Conservation (phyloP, 2,888 invertebrate genomes). For the Oeneis ivallda region DNA sequence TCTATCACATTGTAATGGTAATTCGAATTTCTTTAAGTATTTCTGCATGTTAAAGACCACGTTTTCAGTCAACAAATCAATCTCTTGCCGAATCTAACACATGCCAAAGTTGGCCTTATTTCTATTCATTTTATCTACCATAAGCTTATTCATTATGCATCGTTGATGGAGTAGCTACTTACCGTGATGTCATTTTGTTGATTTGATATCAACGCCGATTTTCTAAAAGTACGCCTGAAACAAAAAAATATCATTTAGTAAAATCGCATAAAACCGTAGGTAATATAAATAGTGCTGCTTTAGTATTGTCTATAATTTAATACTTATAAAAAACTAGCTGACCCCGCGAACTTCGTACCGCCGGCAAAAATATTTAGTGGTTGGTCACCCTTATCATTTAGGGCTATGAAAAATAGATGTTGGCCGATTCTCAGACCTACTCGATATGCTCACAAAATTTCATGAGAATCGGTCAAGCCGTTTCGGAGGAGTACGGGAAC, state of each 20-base stretch:
- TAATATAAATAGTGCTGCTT: too few species aligned
- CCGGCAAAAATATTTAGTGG: too few species aligned
- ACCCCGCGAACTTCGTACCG: too few species aligned
- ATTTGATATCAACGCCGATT: conserved; percentile 44
- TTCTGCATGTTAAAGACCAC: neutral
- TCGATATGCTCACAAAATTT: too few species aligned
- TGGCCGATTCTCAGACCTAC: too few species aligned
- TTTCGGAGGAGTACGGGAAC: too few species aligned
- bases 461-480: too few species aligned
- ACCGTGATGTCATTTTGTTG: conserved; percentile 66
- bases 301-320: too few species aligned
- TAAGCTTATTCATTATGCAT: neutral
- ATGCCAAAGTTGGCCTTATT: neutral
- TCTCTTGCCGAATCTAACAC: neutral
- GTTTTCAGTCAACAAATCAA: neutral
- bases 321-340: too few species aligned
- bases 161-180: conserved; percentile 41
- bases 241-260: conserved; percentile 39
- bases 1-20: neutral
- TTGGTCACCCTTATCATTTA: too few species aligned
- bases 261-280: neutral
- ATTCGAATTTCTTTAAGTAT: neutral
- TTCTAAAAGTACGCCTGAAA: conserved; percentile 54
- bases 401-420: too few species aligned
- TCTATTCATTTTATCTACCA: neutral